These are phyloP conservation scores for Drosophila cardini DNA, from an alignment of 1,140 invertebrate species.

Conservation along the genomic window DNA sequence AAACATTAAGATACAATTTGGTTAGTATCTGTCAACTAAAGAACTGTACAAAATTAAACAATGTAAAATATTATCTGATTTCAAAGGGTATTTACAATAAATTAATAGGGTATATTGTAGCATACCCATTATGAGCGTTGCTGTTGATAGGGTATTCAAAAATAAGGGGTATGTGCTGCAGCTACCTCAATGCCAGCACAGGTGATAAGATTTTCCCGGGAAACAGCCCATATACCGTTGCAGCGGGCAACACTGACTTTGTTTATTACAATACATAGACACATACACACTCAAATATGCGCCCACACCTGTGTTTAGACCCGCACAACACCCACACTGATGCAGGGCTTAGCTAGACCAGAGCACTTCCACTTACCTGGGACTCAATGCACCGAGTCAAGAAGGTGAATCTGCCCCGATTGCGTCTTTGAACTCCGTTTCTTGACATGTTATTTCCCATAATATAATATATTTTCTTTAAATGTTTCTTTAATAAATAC, in stretches of 20 bases:
- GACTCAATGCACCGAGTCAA: conserved; percentile 46
- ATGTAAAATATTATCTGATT: too few relatives aligned
- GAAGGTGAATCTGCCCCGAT: conserved; percentile 50
- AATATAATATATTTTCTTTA: conserved; percentile 20
- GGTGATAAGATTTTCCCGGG: conserved; percentile 16
- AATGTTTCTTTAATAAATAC: background rate
- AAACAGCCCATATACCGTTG: conserved; percentile 1
- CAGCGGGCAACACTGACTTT: conserved; percentile 1
- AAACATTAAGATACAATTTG: too few relatives aligned
- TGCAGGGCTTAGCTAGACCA: background rate
- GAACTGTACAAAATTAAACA: too few relatives aligned
- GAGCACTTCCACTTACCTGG: conserved; percentile 55
- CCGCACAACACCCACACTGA: conserved; percentile 14
- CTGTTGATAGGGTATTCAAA: background rate
- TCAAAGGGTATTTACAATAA: too few relatives aligned
- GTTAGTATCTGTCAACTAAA: too few relatives aligned
- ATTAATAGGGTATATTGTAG: too few relatives aligned
- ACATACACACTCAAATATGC: background rate
- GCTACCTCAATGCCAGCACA: background rate
- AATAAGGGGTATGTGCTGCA: background rate
- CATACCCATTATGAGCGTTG: background rate
- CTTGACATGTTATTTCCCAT: conserved; percentile 61
- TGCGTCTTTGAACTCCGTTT: conserved; percentile 47
- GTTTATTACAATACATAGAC: conserved; percentile 20
- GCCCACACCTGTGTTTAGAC: background rate